Base-by-base conservation (phyloP, 2,113 vertebrate species). In the Ailurus styani region DNA sequence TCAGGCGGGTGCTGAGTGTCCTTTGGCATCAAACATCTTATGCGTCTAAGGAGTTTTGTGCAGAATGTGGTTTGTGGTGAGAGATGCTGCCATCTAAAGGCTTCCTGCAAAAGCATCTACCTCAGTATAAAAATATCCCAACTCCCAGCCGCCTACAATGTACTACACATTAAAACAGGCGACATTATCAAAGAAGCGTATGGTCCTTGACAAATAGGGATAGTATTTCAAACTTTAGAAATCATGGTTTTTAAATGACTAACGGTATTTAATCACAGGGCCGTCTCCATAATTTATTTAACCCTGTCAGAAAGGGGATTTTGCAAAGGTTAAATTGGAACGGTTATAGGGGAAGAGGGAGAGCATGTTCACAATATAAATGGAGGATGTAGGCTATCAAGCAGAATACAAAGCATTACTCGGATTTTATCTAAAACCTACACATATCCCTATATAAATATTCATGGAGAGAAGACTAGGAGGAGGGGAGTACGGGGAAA, bases 31-130 rank as follows among this genome's bases (percentile, higher is more conserved):
- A 79, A 79, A 64, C 8, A 31, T 12, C 50, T 57, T 20, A 34
- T 0, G 17, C 7, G 29, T 77, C 45, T 70, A 50, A 97, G 57
- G 85, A 82, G 72, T 57, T 77, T 57, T 21, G 3, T 68, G 91
- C 62, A 34, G 82, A 94, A 31, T 40, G 78, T 18, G 52, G 64
- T 29, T 97, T 97, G 75, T 0, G 14, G 91, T 95, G 96, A 97
- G 83, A 29, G 55, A 96, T 92, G 94, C 96, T 98, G 98, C 98
- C 98, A 98, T 95, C 98, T 98, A 95, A 98, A 93, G 98, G 96
- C 10, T 96, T 18, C 47, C 62, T 93, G 78, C 55, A 45, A 94
- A 94, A 97, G 55, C 17, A 11, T 14, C 42, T 86, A 42, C 8
- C 70, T 2, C 20, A 72, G 78, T 47, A 29, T 37, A 86, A 97